A percentile compares a stretch with the other conserved stretches of the same genome.
Conservation (phyloP, 2,797 vertebrate genomes). For the Pipistrellus pygmaeus region DNA sequence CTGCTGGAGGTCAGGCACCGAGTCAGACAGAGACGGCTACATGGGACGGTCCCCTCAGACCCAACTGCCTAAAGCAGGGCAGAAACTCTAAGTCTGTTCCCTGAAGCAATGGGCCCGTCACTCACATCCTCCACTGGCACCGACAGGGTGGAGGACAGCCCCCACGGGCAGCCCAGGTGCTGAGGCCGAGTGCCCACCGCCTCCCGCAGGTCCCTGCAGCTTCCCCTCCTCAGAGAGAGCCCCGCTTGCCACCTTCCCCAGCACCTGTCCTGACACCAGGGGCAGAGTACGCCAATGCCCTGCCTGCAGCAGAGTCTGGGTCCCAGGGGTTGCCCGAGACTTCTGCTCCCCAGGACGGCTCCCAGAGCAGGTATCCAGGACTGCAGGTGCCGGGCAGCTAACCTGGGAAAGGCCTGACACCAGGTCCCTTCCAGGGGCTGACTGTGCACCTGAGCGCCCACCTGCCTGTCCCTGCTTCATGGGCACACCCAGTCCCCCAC, state of each 20-base stretch:
- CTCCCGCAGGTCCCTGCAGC: neutral
- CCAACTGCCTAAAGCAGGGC: neutral
- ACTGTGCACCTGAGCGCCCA: neutral
- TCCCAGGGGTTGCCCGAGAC: neutral
- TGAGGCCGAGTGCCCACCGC: neutral
- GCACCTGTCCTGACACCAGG: neutral
- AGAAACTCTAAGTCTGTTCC: neutral
- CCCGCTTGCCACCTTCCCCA: neutral
- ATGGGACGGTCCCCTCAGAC: too few relatives aligned
- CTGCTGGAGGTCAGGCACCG: neutral
- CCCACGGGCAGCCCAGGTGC: neutral
- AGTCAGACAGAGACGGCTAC: neutral
- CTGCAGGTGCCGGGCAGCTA: neutral
- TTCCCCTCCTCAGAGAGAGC: neutral
- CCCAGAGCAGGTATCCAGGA: neutral
- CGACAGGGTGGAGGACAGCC: accelerated
- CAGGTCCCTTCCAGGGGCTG: neutral
- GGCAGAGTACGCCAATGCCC: neutral
- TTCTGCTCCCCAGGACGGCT: neutral
- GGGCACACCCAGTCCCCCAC: neutral
- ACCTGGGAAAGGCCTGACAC: neutral
- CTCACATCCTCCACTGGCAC: neutral
- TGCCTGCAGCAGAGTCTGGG: neutral
- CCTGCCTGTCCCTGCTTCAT: neutral
- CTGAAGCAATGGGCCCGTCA: neutral